A percentile compares a stretch with the other conserved stretches of the same genome.
phyloP scores from a whole-genome alignment of 2,888 invertebrate species.

The Drosophila barbarae region DNA sequence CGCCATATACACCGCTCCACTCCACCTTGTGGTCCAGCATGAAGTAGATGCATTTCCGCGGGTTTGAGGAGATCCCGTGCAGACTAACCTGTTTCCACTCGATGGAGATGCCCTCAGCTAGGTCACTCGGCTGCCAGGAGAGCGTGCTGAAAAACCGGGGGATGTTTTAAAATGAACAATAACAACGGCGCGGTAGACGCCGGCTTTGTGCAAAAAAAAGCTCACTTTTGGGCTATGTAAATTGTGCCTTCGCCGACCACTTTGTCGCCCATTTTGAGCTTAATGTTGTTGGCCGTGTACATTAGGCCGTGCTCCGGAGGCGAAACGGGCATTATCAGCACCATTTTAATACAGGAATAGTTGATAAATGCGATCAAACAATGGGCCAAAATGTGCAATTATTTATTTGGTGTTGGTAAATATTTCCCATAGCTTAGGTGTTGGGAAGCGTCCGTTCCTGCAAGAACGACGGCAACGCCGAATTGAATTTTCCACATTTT shows the following conservation, averaged over 20 bases:
- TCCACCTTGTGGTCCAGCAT: constrained; percentile 77
- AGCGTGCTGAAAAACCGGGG: constrained; percentile 66
- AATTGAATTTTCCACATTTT: neutral
- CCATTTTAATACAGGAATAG: constrained; percentile 70
- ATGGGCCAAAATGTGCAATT: constrained; percentile 6
- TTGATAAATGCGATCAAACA: constrained; percentile 35
- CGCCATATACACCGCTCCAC: constrained; percentile 77
- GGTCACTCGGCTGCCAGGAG: constrained; percentile 76
- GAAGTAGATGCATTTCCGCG: constrained; percentile 77
- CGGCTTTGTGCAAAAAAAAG: constrained; percentile 25
- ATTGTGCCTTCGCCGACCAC: constrained; percentile 75
- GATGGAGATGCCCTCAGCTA: constrained; percentile 77
- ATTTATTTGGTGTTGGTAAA: constrained; percentile 16
- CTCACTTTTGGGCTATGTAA: constrained; percentile 78
- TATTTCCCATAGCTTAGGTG: neutral
- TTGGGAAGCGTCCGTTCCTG: neutral
- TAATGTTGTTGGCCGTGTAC: constrained; percentile 74
- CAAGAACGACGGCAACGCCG: neutral
- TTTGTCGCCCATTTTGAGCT: constrained; percentile 76
- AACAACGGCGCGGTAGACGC: constrained; percentile 26
- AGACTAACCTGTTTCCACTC: constrained; percentile 78
- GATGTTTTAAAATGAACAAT: constrained; percentile 3
- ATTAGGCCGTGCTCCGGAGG: constrained; percentile 75
- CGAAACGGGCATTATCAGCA: constrained; percentile 73
- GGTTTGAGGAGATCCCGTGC: constrained; percentile 77